Evolutionary conservation across 2,888 invertebrate genomes (phyloP).

Genomic region (Pyrochroa serraticornis): DNA sequence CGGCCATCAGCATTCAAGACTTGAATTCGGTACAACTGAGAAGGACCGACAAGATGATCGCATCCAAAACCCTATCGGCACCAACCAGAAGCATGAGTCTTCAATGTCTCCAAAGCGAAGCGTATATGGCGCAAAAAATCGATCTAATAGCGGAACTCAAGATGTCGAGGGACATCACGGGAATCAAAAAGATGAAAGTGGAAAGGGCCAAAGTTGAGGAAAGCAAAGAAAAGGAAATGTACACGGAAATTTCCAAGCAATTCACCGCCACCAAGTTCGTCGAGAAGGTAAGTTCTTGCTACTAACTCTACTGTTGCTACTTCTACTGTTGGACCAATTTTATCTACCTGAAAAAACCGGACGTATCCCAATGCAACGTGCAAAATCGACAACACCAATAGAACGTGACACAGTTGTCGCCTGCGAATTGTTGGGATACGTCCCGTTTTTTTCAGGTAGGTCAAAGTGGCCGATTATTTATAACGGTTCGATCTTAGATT

Average conservation of each 20-base stretch:
- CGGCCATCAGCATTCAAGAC: conserved; percentile 86
- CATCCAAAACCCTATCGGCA: conserved; percentile 85
- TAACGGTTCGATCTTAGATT: conserved; percentile 71
- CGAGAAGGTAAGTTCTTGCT: conserved; percentile 80
- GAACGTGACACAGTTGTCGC: no score
- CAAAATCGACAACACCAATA: no score
- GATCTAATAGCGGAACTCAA: conserved; percentile 92
- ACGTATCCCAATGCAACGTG: no score
- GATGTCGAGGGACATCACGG: conserved; percentile 89
- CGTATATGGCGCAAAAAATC: conserved; percentile 77
- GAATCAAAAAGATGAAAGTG: conserved; percentile 92
- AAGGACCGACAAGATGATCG: conserved; percentile 75
- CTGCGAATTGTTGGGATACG: no score
- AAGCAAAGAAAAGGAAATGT: conserved; percentile 80
- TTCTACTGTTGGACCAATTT: no score
- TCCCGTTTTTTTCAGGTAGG: no score
- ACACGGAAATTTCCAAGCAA: conserved; percentile 82
- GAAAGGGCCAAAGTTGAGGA: conserved; percentile 86
- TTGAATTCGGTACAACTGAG: conserved; percentile 82
- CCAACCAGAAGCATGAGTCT: conserved; percentile 76
- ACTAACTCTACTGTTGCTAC: no score
- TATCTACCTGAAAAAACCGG: no score
- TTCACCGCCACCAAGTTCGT: conserved; percentile 87
- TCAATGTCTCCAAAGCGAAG: conserved; percentile 73
- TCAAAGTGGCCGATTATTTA: no score